Base-by-base conservation (phyloP, 2,888 invertebrate species). In the Drosophila fungiperda region DNA sequence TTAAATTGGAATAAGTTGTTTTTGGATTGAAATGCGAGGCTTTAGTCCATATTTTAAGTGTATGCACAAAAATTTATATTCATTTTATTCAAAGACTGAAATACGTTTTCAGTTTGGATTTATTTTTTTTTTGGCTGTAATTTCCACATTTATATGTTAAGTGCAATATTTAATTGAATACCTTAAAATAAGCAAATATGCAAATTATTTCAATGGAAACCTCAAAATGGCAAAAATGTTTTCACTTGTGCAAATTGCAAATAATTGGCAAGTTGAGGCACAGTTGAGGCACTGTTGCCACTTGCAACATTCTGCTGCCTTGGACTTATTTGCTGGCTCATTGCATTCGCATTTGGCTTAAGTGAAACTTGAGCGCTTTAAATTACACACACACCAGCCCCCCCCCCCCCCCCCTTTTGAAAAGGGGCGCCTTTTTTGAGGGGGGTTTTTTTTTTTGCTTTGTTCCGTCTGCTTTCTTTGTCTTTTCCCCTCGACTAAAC, bases 291-390 rank as follows among this genome's bases (percentile, higher is more conserved):
- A 50, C 62, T 4, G 26, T 40, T 73, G 68, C 55, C 75, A 63
- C 20, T 49, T 42, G 71, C 62, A 59, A 45, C 68, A 58, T 65
- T 76, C 53, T 17, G 53, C 23, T 48, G 71, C 59, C 70, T 73
- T 68, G 67, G 58, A 81, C 73, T 83, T 67, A 72, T 88, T 90
- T 90, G 74, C 65, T 78, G 72, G 86, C 74, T 90, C 83, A 90
- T 87, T 90, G 90, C 90, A 85, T 87, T 81, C 74, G 71, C 74
- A 84, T 70, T 71, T 76, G 80, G 84, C 73, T 89, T 74, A 81
- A 77, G 68, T 76, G 86, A 80, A 90, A 86, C 74, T 71, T 58
- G 72, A 89, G 82, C 63, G 70, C 71, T 58, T 87, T 82, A 76
- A 89, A 90, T 87, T 83, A 72, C 80, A 80, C 40, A 53, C 33